phyloP scores from a whole-genome alignment of 2,113 vertebrate genomes.

The Trematocara variabile region DNA sequence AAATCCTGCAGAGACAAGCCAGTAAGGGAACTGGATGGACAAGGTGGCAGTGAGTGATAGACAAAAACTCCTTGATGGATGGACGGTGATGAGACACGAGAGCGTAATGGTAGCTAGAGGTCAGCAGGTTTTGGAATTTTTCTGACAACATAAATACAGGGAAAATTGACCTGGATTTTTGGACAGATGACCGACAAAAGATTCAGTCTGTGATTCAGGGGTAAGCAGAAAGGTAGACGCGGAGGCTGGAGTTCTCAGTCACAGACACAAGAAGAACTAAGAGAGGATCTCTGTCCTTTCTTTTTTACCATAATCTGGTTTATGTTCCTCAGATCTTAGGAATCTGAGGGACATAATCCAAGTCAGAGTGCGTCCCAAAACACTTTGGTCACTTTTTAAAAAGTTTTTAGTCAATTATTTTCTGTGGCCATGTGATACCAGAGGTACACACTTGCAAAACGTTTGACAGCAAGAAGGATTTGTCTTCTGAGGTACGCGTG shows the following conservation, averaged over 20 bases:
- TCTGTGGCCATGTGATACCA: rapidly evolving
- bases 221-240: not conserved
- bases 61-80: conserved; percentile 5
- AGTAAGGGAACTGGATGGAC: not conserved
- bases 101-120: not conserved
- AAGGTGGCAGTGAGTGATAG: conserved; percentile 11
- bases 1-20: not conserved
- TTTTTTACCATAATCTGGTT: not conserved
- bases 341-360: not conserved
- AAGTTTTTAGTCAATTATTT: not conserved
- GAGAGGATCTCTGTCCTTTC: not conserved
- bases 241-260: not conserved
- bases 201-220: not conserved
- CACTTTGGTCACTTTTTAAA: not conserved
- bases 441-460: not conserved
- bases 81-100: not conserved
- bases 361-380: not conserved
- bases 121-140: not conserved
- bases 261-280: not conserved
- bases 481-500: not conserved
- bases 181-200: not conserved
- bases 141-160: conserved; percentile 1
- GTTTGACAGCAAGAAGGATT: not conserved
- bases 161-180: not conserved
- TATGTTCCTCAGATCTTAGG: not conserved